Percentiles rank a stretch among this genome's conserved stretches.
These are phyloP conservation scores for Scomber japonicus DNA, from an alignment of 2,113 vertebrate species.

Conservation along the genomic window DNA sequence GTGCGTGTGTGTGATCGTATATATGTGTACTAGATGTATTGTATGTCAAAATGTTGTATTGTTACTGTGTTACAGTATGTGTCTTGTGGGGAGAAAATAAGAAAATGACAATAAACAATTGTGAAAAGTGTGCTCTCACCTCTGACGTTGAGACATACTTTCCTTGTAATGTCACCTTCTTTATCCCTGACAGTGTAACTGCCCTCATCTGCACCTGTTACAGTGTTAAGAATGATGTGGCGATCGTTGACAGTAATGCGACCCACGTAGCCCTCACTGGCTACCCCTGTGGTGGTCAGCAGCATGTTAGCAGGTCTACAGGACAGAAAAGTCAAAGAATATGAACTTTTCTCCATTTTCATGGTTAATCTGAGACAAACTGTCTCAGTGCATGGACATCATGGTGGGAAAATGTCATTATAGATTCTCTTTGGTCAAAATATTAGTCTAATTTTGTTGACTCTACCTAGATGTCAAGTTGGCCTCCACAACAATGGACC, in stretches of 20 bases:
- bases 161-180: slow-evolving; percentile 56
- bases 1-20: no score
- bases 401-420: slow-evolving; percentile 11
- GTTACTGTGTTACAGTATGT: no score
- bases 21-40: no score
- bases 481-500: slow-evolving; percentile 75
- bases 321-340: slow-evolving; percentile 20
- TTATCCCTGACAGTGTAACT: slow-evolving; percentile 81
- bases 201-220: slow-evolving; percentile 80
- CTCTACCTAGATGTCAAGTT: slow-evolving; percentile 77
- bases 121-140: slow-evolving; percentile 68
- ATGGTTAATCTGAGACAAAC: not conserved
- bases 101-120: no score
- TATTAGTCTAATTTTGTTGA: slow-evolving; percentile 1
- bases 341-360: slow-evolving; percentile 24
- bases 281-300: slow-evolving; percentile 36
- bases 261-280: slow-evolving; percentile 61
- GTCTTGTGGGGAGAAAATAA: no score
- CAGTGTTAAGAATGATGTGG: slow-evolving; percentile 62
- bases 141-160: slow-evolving; percentile 85
- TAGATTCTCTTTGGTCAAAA: slow-evolving; percentile 23
- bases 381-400: slow-evolving; percentile 22
- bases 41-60: no score
- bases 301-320: slow-evolving; percentile 74
- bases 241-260: slow-evolving; percentile 63